These are phyloP conservation scores for Chrysaora quinquecirrha DNA, from an alignment of 30 jellyfish, hydroid and myxozoan genomes.

Conservation along the genomic window DNA sequence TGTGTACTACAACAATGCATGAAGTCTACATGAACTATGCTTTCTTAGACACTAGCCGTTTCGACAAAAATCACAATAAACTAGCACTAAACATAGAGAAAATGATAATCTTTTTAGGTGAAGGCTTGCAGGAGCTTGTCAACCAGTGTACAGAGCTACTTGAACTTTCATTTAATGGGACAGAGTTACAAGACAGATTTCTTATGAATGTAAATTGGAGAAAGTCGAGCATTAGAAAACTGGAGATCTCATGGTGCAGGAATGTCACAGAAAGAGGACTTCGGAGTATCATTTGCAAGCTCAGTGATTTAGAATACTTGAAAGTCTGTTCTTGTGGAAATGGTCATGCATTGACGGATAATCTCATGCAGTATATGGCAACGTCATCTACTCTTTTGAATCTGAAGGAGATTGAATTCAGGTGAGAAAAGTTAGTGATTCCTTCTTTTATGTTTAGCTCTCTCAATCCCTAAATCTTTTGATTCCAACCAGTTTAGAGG, in stretches of 20 bases:
- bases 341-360: conserved; percentile 57
- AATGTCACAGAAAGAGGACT: conserved; percentile 49
- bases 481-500: too few species aligned
- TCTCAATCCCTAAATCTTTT: too few species aligned
- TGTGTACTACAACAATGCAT: too few species aligned
- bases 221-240: not conserved
- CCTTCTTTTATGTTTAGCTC: not conserved
- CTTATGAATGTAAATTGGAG: conserved; percentile 22
- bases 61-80: not conserved
- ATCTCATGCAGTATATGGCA: conserved; percentile 23
- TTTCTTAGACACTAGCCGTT: not conserved
- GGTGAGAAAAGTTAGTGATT: not conserved
- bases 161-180: conserved; percentile 30
- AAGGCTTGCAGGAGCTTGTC: conserved; percentile 15
- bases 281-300: conserved; percentile 1
- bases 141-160: conserved; percentile 19
- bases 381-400: not conserved
- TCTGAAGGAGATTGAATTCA: conserved; percentile 20
- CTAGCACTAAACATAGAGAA: not conserved
- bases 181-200: conserved; percentile 20
- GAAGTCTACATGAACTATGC: not conserved
- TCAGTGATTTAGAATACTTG: conserved; percentile 22
- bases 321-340: conserved; percentile 32
- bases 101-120: conserved; percentile 13
- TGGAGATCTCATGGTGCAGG: conserved; percentile 58